Percentiles rank a stretch among this genome's conserved stretches.
phyloP scores from a whole-genome alignment of 2,113 vertebrate genomes.

The Osmerus eperlanus region DNA sequence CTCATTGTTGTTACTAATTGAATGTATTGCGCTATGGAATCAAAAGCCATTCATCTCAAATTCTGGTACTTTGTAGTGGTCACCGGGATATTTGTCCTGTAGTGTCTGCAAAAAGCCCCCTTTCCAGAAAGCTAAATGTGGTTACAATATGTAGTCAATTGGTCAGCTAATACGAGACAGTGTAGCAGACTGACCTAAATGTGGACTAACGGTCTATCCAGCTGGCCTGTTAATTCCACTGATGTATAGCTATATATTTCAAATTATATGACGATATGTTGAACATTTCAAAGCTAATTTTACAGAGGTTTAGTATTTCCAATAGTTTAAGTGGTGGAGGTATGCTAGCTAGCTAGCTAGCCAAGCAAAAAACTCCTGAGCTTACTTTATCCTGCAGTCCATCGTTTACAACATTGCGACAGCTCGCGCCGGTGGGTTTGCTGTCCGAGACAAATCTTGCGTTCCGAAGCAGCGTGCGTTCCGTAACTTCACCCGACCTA shows the following conservation, averaged over 20 bases:
- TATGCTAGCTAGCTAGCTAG: constrained; percentile 1
- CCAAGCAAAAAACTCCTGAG: constrained; percentile 2
- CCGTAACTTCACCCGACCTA: constrained; percentile 28
- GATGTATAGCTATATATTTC: constrained; percentile 27
- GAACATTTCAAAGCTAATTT: constrained; percentile 31
- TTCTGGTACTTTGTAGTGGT: too few relatives aligned
- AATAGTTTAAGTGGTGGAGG: too few relatives aligned
- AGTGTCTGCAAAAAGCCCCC: too few relatives aligned
- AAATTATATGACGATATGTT: constrained; percentile 23
- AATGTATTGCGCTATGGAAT: too few relatives aligned
- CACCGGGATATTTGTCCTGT: too few relatives aligned
- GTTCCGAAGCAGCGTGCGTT: constrained; percentile 18
- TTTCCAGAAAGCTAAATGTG: too few relatives aligned
- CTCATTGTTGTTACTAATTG: too few relatives aligned
- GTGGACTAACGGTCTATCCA: constrained; percentile 37
- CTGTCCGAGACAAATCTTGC: constrained; percentile 34
- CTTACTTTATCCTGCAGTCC: constrained; percentile 90
- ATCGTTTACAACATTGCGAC: constrained; percentile 84
- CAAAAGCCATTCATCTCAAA: too few relatives aligned
- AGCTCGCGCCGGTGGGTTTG: constrained; percentile 58
- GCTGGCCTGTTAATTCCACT: constrained; percentile 58
- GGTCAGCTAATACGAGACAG: constrained; percentile 26
- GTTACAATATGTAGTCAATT: too few relatives aligned
- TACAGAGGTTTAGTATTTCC: background rate
- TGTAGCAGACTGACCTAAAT: constrained; percentile 48